A percentile compares a stretch with the other conserved stretches of the same genome.
These are phyloP conservation scores for Drosophila miranda DNA, from an alignment of 1,140 invertebrate genomes.

Conservation along the genomic window DNA sequence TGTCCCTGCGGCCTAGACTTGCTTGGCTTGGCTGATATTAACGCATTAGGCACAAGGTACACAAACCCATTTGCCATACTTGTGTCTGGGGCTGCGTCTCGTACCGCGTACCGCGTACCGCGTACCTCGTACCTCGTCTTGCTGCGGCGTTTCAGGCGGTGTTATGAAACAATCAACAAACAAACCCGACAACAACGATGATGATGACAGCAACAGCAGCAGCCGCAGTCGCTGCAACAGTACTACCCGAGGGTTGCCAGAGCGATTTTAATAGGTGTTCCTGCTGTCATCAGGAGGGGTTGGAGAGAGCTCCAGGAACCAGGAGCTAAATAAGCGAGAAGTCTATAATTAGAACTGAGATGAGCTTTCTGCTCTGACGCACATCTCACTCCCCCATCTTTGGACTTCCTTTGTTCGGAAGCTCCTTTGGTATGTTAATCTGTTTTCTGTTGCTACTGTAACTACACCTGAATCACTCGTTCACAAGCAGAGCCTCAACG, in stretches of 20 bases:
- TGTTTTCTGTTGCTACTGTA: no score
- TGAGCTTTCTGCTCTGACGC: no score
- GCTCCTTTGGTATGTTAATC: no score
- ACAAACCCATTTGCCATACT: conserved; percentile 75
- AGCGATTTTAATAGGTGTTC: not conserved
- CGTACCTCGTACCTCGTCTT: not conserved
- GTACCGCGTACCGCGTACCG: not conserved
- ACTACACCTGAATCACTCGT: no score
- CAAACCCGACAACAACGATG: conserved; percentile 42
- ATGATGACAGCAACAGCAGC: conserved; percentile 52
- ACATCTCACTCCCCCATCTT: no score
- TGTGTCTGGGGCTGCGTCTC: conserved; percentile 36
- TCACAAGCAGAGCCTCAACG: not conserved
- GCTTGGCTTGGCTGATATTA: conserved; percentile 64
- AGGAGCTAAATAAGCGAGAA: not conserved
- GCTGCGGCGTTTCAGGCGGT: conserved; percentile 60
- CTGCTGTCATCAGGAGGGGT: no score
- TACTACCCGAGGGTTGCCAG: conserved; percentile 8
- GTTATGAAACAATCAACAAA: conserved; percentile 78
- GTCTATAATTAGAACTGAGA: no score
- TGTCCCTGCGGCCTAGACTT: conserved; percentile 17
- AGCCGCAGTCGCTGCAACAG: conserved; percentile 20
- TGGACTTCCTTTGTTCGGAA: no score
- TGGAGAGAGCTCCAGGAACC: conserved; percentile 11
- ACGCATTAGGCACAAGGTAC: conserved; percentile 79